A percentile compares a stretch with the other conserved stretches of the same genome.
phyloP scores from a whole-genome alignment of 53 echinoderm and acorn worm genomes.

The Hippasteria phrygiana region DNA sequence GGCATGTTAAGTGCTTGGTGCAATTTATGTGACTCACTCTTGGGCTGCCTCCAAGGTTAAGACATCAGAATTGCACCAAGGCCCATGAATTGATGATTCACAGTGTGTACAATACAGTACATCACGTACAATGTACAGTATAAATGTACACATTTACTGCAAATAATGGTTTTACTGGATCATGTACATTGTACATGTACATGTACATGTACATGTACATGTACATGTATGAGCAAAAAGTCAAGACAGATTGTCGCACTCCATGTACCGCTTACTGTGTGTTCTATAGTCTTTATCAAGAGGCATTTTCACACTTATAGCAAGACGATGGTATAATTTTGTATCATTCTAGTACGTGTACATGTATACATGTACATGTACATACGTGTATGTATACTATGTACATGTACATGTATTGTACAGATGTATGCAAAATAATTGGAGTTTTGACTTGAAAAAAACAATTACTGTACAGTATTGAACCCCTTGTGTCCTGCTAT shows the following conservation, averaged over 20 bases:
- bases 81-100: neutral
- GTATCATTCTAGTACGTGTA: too few species aligned
- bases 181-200: neutral
- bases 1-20: conserved; percentile 7
- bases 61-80: neutral
- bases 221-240: neutral
- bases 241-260: neutral
- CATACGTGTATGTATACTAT: neutral
- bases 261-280: too few species aligned
- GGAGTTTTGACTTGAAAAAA: too few species aligned
- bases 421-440: neutral
- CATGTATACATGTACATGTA: conserved; percentile 23
- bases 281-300: too few species aligned
- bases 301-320: too few species aligned
- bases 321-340: too few species aligned
- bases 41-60: neutral
- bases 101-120: neutral
- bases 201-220: conserved; percentile 6
- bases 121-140: neutral
- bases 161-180: neutral
- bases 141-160: neutral
- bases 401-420: conserved; percentile 10
- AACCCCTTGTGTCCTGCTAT: too few species aligned
- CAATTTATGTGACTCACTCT: conserved; percentile 18
- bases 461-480: too few species aligned